These are phyloP conservation scores for Notolepis coatsorum DNA, from an alignment of 2,797 vertebrate species.

Conservation along the genomic window DNA sequence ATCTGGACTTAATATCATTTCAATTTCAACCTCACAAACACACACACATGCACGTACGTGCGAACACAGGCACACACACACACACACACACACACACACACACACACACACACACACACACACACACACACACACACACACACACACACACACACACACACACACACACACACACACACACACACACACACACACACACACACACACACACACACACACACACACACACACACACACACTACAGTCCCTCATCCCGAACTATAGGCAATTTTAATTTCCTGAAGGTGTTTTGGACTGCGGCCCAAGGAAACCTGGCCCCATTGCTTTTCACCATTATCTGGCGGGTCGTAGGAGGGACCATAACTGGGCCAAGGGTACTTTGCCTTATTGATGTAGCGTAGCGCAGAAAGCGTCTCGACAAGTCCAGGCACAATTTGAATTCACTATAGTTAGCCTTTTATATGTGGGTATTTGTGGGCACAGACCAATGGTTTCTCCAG, in stretches of 20 bases:
- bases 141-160: too few species aligned
- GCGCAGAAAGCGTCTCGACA: slow-evolving; percentile 6
- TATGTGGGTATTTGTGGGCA: neutral
- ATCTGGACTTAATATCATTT: too few species aligned
- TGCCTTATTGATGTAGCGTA: slow-evolving; percentile 13
- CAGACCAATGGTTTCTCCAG: too few species aligned
- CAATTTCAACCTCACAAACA: too few species aligned
- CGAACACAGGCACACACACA: too few species aligned
- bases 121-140: too few species aligned
- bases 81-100: too few species aligned
- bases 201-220: neutral
- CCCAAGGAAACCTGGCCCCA: slow-evolving; percentile 31
- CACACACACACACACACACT: neutral
- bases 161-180: neutral
- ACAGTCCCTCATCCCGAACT: neutral
- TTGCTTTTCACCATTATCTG: slow-evolving; percentile 47
- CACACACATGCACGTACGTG: too few species aligned
- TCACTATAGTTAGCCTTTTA: neutral
- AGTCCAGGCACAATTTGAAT: neutral
- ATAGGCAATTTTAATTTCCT: slow-evolving; percentile 28
- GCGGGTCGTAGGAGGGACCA: slow-evolving; percentile 45
- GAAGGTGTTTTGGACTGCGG: slow-evolving; percentile 28
- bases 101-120: too few species aligned
- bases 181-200: neutral
- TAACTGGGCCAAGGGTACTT: slow-evolving; percentile 51